phyloP scores from a whole-genome alignment of 2,888 invertebrate genomes.

The Notocelia uddmanniana region DNA sequence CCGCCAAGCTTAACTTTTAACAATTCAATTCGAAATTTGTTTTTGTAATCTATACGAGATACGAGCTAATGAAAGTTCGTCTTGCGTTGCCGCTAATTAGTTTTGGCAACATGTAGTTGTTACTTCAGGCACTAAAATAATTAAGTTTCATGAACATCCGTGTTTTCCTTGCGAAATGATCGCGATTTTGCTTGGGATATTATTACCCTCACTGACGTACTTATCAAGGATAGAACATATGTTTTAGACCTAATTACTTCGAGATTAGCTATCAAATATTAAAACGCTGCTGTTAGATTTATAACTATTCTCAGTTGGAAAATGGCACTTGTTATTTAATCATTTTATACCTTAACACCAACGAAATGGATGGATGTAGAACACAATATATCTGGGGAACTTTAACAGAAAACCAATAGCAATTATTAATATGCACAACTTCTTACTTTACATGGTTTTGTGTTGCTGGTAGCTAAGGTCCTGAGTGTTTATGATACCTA shows the following conservation, averaged over 20 bases:
- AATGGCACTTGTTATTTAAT: not conserved
- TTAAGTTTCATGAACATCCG: not conserved
- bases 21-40: not conserved
- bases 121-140: conserved; percentile 5
- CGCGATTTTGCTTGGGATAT: not conserved
- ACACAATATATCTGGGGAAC: no score
- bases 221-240: not conserved
- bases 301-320: no score
- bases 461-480: no score
- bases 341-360: no score
- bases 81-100: conserved; percentile 7
- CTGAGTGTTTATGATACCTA: no score
- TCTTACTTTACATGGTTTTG: no score
- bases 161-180: not conserved
- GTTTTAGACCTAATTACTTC: not conserved
- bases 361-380: no score
- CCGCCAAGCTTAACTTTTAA: not conserved
- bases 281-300: not conserved
- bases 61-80: not conserved
- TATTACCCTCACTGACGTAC: not conserved
- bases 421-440: no score
- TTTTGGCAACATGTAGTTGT: conserved; percentile 8
- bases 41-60: not conserved
- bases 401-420: no score
- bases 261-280: not conserved